Conservation (phyloP, 2,888 invertebrate genomes). For the Leptarthrus brevirostris region DNA sequence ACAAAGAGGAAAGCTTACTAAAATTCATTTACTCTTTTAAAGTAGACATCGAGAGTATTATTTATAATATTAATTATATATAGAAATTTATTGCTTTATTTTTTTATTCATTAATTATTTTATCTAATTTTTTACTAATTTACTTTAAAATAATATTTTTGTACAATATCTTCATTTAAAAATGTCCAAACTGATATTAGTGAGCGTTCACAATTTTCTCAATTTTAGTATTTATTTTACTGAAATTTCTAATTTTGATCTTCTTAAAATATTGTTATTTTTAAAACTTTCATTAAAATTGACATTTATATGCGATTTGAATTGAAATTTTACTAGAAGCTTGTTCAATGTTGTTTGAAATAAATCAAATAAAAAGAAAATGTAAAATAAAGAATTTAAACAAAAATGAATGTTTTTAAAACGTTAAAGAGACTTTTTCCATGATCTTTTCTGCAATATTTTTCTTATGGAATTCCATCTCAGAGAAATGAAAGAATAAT, state of each 20-base stretch:
- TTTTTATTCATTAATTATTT: constrained; percentile 39
- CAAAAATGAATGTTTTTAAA: not conserved
- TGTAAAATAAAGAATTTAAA: not conserved
- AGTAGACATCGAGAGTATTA: constrained; percentile 35
- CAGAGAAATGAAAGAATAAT: no score
- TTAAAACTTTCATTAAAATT: constrained; percentile 16
- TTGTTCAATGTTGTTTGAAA: not conserved
- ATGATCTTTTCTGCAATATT: no score
- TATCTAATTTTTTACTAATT: constrained; percentile 36
- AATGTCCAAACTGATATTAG: constrained; percentile 20
- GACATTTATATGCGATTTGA: not conserved
- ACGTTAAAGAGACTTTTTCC: not conserved
- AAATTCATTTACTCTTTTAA: constrained; percentile 17
- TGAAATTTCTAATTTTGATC: not conserved
- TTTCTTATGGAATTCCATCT: no score
- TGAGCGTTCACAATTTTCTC: not conserved
- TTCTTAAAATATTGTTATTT: not conserved
- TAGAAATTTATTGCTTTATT: constrained; percentile 44
- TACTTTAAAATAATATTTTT: constrained; percentile 33
- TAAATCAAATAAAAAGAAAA: not conserved
- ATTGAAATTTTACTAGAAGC: constrained; percentile 1
- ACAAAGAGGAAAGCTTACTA: constrained; percentile 29
- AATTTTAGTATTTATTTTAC: not conserved
- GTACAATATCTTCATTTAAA: constrained; percentile 40
- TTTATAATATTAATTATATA: constrained; percentile 19